phyloP scores from a whole-genome alignment of 2,888 invertebrate species.

The Sinotaia quadrata region DNA sequence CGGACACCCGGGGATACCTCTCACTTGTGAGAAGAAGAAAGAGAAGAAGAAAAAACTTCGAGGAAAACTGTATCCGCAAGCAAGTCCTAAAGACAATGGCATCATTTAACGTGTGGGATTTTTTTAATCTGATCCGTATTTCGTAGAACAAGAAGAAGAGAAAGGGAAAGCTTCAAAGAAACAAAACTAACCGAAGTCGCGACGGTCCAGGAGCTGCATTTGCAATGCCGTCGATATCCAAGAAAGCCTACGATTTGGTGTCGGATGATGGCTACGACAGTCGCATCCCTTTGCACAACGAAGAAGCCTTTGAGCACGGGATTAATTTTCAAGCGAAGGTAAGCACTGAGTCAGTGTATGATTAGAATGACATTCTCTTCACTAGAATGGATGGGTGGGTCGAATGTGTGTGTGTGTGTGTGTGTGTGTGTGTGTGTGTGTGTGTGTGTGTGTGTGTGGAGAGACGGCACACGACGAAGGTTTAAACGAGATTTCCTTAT shows the following conservation, averaged over 20 bases:
- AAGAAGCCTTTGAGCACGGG: slow-evolving; percentile 97
- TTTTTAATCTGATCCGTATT: too few relatives aligned
- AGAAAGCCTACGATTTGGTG: slow-evolving; percentile 92
- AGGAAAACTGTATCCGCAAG: too few relatives aligned
- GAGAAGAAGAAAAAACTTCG: too few relatives aligned
- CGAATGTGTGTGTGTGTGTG: neutral
- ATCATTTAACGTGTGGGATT: too few relatives aligned
- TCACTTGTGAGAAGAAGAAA: too few relatives aligned
- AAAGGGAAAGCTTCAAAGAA: too few relatives aligned
- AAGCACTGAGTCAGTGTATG: slow-evolving; percentile 58
- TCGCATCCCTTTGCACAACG: slow-evolving; percentile 95
- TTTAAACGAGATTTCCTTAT: neutral
- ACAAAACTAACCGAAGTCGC: too few relatives aligned
- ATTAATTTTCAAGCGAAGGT: slow-evolving; percentile 98
- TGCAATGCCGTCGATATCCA: slow-evolving; percentile 51
- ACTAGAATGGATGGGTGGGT: neutral
- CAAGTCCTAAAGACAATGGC: too few relatives aligned
- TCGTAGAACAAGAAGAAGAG: too few relatives aligned
- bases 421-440: neutral
- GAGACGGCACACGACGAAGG: neutral
- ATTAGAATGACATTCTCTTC: neutral
- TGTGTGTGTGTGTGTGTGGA: neutral
- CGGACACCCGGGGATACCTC: too few relatives aligned
- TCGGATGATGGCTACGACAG: slow-evolving; percentile 96
- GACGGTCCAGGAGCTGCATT: too few relatives aligned